A percentile compares a stretch with the other conserved stretches of the same genome.
These are phyloP conservation scores for Tenthredo distinguenda DNA, from an alignment of 2,888 invertebrate species.

Conservation along the genomic window DNA sequence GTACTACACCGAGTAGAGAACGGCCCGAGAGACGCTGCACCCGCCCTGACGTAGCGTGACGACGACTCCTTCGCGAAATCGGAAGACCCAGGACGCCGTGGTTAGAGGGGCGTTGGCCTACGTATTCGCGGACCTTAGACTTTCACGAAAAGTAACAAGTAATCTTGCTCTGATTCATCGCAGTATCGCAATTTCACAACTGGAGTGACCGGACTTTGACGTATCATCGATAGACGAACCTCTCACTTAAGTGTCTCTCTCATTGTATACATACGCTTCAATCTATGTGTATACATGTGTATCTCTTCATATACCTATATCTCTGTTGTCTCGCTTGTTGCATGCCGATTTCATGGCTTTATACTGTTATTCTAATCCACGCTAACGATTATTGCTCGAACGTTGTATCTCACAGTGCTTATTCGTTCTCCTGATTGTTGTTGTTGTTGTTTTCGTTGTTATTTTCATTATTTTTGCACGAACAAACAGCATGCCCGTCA, in stretches of 20 bases:
- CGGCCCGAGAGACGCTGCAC: conserved; percentile 66
- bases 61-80: conserved; percentile 64
- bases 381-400: background rate
- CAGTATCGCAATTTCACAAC: background rate
- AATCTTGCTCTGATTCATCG: background rate
- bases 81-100: conserved; percentile 69
- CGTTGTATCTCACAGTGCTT: background rate
- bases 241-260: background rate
- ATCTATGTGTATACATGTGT: conserved; percentile 26
- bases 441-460: conserved; percentile 18
- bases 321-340: conserved; percentile 50
- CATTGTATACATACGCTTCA: conserved; percentile 1
- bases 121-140: conserved; percentile 42
- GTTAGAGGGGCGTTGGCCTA: conserved; percentile 73
- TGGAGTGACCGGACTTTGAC: background rate
- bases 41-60: conserved; percentile 61
- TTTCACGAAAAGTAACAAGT: conserved; percentile 28
- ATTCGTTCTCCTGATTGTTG: background rate
- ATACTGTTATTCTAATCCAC: background rate
- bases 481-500: background rate
- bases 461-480: background rate
- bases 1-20: conserved; percentile 74
- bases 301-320: conserved; percentile 1
- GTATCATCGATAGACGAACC: background rate
- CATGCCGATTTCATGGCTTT: conserved; percentile 47